Conservation (phyloP, 2,797 vertebrate species). For the Protonibea diacanthus region DNA sequence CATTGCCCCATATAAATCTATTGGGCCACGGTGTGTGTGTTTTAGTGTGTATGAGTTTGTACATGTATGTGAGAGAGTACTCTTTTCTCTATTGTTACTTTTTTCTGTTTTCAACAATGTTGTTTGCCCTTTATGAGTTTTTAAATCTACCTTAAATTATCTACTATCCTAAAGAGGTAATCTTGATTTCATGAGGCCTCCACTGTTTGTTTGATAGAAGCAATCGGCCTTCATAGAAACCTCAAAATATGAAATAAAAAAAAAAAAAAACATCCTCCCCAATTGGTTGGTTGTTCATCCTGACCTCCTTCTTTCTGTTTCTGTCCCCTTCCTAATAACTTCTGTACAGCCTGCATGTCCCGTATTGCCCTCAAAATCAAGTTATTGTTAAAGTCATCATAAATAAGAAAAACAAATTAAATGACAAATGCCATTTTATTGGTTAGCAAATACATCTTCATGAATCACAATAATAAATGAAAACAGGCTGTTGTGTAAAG, state of each 20-base stretch:
- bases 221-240: neutral
- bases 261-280: neutral
- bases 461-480: neutral
- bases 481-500: too few relatives aligned
- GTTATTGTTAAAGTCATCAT: neutral
- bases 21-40: slow-evolving; percentile 51
- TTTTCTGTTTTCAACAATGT: neutral
- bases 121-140: neutral
- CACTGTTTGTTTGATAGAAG: neutral
- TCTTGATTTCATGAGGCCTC: neutral
- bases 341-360: too few relatives aligned
- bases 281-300: neutral
- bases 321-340: neutral
- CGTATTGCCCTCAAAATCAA: neutral
- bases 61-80: neutral
- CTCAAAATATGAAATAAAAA: neutral
- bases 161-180: neutral
- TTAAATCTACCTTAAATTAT: slow-evolving; percentile 5
- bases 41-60: slow-evolving; percentile 36
- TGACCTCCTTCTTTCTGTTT: neutral
- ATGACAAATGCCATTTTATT: neutral
- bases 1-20: slow-evolving; percentile 70
- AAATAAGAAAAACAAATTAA: neutral
- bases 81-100: neutral
- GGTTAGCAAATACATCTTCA: neutral